Conservation (phyloP, 2,888 invertebrate genomes). For the Chloroclysta siterata region DNA sequence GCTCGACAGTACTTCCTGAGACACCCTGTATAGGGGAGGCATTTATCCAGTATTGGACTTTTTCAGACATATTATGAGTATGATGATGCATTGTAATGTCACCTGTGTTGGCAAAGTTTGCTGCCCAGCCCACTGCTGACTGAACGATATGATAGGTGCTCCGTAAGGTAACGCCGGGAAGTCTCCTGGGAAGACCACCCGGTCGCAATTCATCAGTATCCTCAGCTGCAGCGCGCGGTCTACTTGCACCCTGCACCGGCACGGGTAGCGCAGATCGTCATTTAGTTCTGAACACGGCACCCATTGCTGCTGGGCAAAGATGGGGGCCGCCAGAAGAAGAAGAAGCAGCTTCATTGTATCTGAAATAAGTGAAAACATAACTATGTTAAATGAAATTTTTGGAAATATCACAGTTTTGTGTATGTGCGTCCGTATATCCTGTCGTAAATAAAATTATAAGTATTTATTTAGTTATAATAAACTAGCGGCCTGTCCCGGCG, state of each 20-base stretch:
- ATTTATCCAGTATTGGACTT: too few species aligned
- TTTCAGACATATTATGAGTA: too few species aligned
- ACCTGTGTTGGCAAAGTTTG: conserved; percentile 92
- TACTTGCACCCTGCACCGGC: conserved; percentile 84
- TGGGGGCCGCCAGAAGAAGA: conserved; percentile 63
- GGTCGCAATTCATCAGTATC: conserved; percentile 92
- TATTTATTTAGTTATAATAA: too few species aligned
- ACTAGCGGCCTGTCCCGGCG: too few species aligned
- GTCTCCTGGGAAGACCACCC: conserved; percentile 91
- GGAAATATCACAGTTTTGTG: too few species aligned
- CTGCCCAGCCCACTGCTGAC: conserved; percentile 91
- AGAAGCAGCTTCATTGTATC: conserved; percentile 70
- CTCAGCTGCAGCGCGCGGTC: conserved; percentile 76
- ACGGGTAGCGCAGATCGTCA: conserved; percentile 90
- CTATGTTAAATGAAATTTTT: too few species aligned
- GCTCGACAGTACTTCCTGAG: too few species aligned
- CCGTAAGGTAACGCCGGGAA: conserved; percentile 91
- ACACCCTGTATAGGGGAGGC: too few species aligned
- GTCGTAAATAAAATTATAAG: too few species aligned
- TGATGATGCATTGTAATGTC: too few species aligned
- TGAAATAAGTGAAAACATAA: conserved; percentile 48
- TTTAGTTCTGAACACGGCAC: conserved; percentile 91
- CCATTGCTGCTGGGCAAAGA: conserved; percentile 80
- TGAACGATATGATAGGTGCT: conserved; percentile 91
- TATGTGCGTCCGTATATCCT: too few species aligned